These are phyloP conservation scores for Nymphicus hollandicus DNA, from an alignment of 2,113 vertebrate genomes.

Conservation along the genomic window DNA sequence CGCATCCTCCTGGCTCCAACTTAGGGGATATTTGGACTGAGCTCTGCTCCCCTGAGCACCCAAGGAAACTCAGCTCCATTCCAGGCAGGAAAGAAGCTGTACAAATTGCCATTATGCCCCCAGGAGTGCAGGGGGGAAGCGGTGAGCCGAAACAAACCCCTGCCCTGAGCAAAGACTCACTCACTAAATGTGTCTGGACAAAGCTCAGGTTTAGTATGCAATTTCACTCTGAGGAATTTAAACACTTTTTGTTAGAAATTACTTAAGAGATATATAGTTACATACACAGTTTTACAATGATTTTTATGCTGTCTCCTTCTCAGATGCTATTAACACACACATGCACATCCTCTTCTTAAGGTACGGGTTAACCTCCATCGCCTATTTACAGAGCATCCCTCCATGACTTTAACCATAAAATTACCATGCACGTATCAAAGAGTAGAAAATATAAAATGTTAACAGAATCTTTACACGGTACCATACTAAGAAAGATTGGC, in stretches of 20 bases:
- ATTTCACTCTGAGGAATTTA: not conserved
- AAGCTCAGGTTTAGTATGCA: not conserved
- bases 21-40: not conserved
- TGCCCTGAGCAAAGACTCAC: not conserved
- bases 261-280: not conserved
- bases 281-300: not conserved
- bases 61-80: not conserved
- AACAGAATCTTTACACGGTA: not conserved
- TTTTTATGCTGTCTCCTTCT: not conserved
- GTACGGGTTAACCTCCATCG: not conserved
- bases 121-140: not conserved
- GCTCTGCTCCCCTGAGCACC: not conserved
- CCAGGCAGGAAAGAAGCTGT: not conserved
- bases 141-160: not conserved
- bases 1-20: not conserved
- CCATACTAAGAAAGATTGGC: not conserved
- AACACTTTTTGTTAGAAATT: not conserved
- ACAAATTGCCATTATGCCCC: rapidly evolving
- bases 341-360: not conserved
- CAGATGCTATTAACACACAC: not conserved
- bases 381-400: not conserved
- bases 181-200: not conserved
- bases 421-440: not conserved
- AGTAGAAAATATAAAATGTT: not conserved
- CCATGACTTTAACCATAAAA: not conserved